Base-by-base conservation (phyloP, 1,140 invertebrate genomes). In the Protaetia brevitarsis region DNA sequence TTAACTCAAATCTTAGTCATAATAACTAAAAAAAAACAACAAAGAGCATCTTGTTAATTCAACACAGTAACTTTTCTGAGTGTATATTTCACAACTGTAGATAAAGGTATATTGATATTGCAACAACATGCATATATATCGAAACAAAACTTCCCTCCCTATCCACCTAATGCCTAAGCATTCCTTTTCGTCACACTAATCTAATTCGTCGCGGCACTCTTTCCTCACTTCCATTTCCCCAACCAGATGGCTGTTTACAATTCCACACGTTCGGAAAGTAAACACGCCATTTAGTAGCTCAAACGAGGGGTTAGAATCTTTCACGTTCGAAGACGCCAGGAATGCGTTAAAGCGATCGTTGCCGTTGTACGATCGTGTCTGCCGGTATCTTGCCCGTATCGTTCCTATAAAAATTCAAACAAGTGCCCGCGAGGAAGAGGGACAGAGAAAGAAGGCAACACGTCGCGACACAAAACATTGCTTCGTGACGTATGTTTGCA, bases 231-330 rank as follows among this genome's bases (percentile, higher is more conserved):
- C 23, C 13, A 21, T 13, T 19, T 19, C 41, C 57, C 29, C 11
- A 29, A 13, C 57, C 57, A 59, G 57, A 28, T 28, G 57, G 27
- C 27, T 29, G 57, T 59, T 59, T 59, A 59, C 57, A 31, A 29
- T 59, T 59, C 57, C 11, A 59, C 57, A 59, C 57, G 57, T 59
- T 59, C 29, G 57, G 8, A 59, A 59, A 59, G 57, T 59, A 59
- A 59, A 59, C 57, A 59, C 29, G 23, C 57, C 29, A 59, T 59
- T 59, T 59, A 59, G 11, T 28, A 31, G 57, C 26, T 29, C 23
- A 59, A 29, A 59, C 57, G 57, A 59, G 57, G 27, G 27, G 57
- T n/a, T 28, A 29, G 29, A 59, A 59, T 31, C 57, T 28, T 29
- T 29, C 57, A 28, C 57, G 27, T 31, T 28, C 29, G 57, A n/a